Conservation (phyloP, 1,140 invertebrate species). For the Drosophila lacertosa region DNA sequence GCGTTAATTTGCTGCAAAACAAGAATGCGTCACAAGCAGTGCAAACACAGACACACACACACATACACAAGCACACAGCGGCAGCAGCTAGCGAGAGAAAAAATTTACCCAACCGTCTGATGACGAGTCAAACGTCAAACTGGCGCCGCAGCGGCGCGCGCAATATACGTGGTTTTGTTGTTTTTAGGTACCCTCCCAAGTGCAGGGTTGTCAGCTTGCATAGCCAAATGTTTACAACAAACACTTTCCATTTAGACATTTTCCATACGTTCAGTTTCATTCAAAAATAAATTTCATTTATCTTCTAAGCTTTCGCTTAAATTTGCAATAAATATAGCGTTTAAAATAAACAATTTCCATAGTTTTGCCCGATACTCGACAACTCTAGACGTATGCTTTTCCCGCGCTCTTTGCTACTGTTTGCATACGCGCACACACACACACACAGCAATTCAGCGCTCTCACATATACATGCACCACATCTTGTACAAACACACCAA, state of each 20-base stretch:
- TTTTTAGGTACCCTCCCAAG: constrained; percentile 66
- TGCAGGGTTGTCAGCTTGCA: constrained; percentile 49
- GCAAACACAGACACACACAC: constrained; percentile 40
- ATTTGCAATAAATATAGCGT: neutral
- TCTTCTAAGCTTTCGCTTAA: neutral
- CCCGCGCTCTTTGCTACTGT: constrained; percentile 53
- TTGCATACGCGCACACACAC: constrained; percentile 36
- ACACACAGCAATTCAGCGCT: constrained; percentile 40
- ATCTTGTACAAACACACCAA: constrained; percentile 14
- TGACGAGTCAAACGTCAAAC: constrained; percentile 73
- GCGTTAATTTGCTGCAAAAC: constrained; percentile 67
- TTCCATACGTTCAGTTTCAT: neutral
- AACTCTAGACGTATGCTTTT: constrained; percentile 53
- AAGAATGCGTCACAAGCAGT: constrained; percentile 74
- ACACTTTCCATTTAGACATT: neutral
- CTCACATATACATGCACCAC: constrained; percentile 30
- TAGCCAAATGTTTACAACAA: neutral
- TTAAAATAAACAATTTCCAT: constrained; percentile 10
- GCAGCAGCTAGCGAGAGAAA: constrained; percentile 59
- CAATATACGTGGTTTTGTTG: constrained; percentile 64
- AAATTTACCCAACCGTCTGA: constrained; percentile 76
- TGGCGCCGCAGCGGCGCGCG: constrained; percentile 65
- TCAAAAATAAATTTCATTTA: neutral
- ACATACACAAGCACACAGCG: constrained; percentile 35
- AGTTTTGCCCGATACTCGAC: constrained; percentile 23